A percentile compares a stretch with the other conserved stretches of the same genome.
phyloP scores from a whole-genome alignment of 2,888 invertebrate genomes.

The Athrips mouffetella region DNA sequence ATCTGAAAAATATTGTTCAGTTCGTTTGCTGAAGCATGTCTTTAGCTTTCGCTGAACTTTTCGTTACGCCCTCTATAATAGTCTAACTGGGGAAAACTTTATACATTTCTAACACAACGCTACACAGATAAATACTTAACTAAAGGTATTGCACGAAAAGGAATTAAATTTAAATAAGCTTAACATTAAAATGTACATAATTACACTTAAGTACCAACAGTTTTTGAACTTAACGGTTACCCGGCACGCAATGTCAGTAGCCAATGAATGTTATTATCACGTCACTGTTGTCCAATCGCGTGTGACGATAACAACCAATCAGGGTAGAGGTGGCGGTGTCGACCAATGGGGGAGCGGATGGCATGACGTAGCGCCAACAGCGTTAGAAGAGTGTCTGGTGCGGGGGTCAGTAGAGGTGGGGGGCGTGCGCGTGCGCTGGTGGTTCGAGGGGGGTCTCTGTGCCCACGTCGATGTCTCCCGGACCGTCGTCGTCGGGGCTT shows the following conservation, averaged over 20 bases:
- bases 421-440: constrained; percentile 24
- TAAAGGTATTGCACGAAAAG: constrained; percentile 75
- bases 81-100: constrained; percentile 44
- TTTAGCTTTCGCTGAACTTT: too few relatives aligned
- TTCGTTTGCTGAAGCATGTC: too few relatives aligned
- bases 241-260: constrained; percentile 1
- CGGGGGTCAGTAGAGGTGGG: constrained; percentile 29
- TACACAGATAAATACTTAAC: constrained; percentile 75
- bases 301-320: neutral
- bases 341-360: constrained; percentile 4
- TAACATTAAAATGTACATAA: constrained; percentile 69
- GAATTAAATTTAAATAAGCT: constrained; percentile 50
- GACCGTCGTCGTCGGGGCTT: constrained; percentile 54
- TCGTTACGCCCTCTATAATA: too few relatives aligned
- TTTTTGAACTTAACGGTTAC: constrained; percentile 28
- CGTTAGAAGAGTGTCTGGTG: constrained; percentile 10
- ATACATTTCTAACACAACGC: constrained; percentile 63
- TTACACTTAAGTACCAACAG: constrained; percentile 51
- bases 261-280: constrained; percentile 5
- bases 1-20: too few relatives aligned
- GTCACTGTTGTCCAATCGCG: constrained; percentile 11
- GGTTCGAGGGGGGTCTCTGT: constrained; percentile 61
- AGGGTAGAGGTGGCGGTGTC: neutral
- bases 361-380: constrained; percentile 11
- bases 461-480: constrained; percentile 73